Evolutionary conservation across 2,113 vertebrate genomes (phyloP).

Genomic region (Pomatostomus ruficeps): DNA sequence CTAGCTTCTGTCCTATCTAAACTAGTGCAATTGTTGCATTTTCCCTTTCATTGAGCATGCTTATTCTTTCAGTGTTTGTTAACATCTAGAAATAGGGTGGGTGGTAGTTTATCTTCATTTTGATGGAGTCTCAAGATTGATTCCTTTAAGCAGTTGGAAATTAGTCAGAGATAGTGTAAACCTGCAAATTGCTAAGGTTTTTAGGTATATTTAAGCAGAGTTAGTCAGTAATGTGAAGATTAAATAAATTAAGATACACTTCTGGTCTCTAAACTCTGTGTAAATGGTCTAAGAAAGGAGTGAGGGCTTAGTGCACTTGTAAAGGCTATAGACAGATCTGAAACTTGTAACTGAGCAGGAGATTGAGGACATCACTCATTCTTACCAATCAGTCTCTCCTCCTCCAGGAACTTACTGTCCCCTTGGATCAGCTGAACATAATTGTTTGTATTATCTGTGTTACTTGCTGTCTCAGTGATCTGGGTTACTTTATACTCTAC

Average conservation of each 20-base stretch:
- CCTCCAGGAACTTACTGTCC: background rate
- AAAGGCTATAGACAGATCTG: background rate
- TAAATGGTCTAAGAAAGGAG: background rate
- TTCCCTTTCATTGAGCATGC: background rate
- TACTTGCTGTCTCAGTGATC: background rate
- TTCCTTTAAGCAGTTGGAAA: background rate
- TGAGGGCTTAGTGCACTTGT: background rate
- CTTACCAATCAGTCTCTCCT: background rate
- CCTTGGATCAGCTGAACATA: background rate
- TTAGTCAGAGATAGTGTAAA: background rate
- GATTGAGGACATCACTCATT: background rate
- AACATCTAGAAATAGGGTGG: background rate
- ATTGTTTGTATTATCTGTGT: background rate
- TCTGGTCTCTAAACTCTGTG: background rate
- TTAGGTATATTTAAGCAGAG: background rate
- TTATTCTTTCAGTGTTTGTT: background rate
- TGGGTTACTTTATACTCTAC: background rate
- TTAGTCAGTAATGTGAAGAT: background rate
- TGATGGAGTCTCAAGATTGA: background rate
- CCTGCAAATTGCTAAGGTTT: background rate
- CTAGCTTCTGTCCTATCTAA: background rate
- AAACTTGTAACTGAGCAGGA: background rate
- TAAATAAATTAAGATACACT: background rate
- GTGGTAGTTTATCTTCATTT: background rate
- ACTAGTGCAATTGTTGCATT: background rate